phyloP scores from a whole-genome alignment of 92 coral and sea anemone genomes.

The Heliopora coerulea region DNA sequence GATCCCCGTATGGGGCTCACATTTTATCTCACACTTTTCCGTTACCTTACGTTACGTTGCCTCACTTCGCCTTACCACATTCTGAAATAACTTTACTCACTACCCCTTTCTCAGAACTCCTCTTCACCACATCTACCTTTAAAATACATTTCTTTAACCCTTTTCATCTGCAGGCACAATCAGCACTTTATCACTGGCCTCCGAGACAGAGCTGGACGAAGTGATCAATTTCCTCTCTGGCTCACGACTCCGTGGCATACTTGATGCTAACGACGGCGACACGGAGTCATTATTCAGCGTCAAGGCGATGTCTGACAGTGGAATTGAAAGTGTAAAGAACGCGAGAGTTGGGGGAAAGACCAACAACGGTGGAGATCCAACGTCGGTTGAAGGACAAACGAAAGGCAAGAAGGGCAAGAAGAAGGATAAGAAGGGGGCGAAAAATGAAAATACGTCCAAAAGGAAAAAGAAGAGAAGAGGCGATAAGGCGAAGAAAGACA shows the following conservation, averaged over 20 bases:
- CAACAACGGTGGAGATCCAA: conserved; percentile 13
- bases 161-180: conserved; percentile 56
- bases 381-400: conserved; percentile 8
- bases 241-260: conserved; percentile 51
- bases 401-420: conserved; percentile 40
- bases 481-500: conserved; percentile 20
- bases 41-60: too few relatives aligned
- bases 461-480: conserved; percentile 25
- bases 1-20: too few relatives aligned
- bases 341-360: conserved; percentile 49
- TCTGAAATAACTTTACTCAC: too few relatives aligned
- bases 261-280: conserved; percentile 55
- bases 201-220: conserved; percentile 91
- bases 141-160: too few relatives aligned
- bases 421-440: conserved; percentile 17
- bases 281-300: conserved; percentile 35
- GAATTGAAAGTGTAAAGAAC: conserved; percentile 58
- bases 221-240: conserved; percentile 97
- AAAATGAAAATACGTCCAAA: conserved; percentile 27
- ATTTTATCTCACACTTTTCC: too few relatives aligned
- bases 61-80: too few relatives aligned
- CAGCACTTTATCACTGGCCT: conserved; percentile 91
- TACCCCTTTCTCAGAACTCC: neutral
- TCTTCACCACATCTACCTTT: too few relatives aligned
- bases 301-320: conserved; percentile 39